Evolutionary conservation across 2,888 invertebrate species (phyloP), one percentile per base, ranked within the genome.

Genomic region (Dione juno): DNA sequence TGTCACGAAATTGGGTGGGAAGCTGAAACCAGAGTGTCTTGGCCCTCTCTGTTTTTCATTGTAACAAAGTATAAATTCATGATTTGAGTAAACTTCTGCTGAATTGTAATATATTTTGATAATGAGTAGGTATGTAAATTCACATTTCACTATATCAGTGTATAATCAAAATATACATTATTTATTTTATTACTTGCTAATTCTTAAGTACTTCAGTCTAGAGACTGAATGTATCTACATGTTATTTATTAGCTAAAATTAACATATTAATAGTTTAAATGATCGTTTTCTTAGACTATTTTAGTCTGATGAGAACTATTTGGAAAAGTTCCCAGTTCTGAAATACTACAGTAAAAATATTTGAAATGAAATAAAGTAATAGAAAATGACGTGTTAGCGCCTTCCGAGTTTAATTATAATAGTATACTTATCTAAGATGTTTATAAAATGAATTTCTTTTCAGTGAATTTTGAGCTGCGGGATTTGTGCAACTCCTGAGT

Each of bases 321-420:
- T 75, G 75, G 75, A 76, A 57, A 69, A 58, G 74, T 75, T 77
- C 76, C 77, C 77, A 77, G 70, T 72, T 74, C 71, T 66, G 75
- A 74, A 77, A 77, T 75, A 75, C 74, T n/a, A 59, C 21, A 14
- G 40, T 37, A 35, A 52, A 59, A 58, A 57, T 50, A 52, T 67
- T 37, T 50, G 16, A 67, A 54, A 58, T 35, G 45, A 45, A 45
- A 61, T 3, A 57, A 40, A 57, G 37, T 57, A 57, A 57, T 57
- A 35, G 28, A 61, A 45, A 45, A 43, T 45, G 61, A 59, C 43
- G 43, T 59, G 10, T 21, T 21, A 45, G 16, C n/a, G 45, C 13
- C 28, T 61, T 61, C 45, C 45, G 43, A 45, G 45, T 61, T 61
- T n/a, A 5, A 61, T 61, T n/a, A 45, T 28, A 61, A 61, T 21